Base-by-base conservation (phyloP, 2,888 invertebrate species). In the Meiosimyza platycephala region DNA sequence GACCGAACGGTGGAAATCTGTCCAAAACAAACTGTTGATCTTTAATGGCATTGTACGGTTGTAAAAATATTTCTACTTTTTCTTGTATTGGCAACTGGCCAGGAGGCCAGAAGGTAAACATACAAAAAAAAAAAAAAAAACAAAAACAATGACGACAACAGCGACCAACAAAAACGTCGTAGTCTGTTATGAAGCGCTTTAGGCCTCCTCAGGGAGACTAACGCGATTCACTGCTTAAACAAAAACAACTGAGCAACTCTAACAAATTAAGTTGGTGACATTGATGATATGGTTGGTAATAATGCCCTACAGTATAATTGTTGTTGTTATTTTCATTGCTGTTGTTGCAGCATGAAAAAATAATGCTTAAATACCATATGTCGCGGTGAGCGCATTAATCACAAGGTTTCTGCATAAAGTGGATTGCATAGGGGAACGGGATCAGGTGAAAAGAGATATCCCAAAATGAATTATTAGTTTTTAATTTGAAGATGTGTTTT, bases 181-280 rank as follows among this genome's bases (percentile, higher is more conserved):
- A 9, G 40, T 9, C 40, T 40, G 40, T 40, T 40, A 9, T 6
- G 40, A 40, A 40, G 1, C 40, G 40, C 40, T 40, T 9, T 6
- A 40, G 40, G 40, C 40, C 28, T 9, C 40, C 40, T 9, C 40
- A 40, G 40, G 40, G 40, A 40, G 40, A 40, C 5, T 2, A 40
- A 40, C 40, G 40, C 40, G 40, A 40, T 9, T 40, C 9, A 7
- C 6, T 9, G 40, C 40, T 40, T 6, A 40, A 66, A 66, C 28
- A 52, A 51, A n/a, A 48, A 16, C 6, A 64, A 64, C 64, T 48
- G 6, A 66, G 18, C 22, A 48, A 52, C 9, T 28, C 28, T 13
- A 65, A 79, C 76, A 77, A 81, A 82, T 28, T 57, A 57, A 57
- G 57, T 57, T 57, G 57, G 57, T 57, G 57, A 57, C 57, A 28